phyloP scores from a whole-genome alignment of 92 coral and sea anemone genomes.

The Porites cylindrica region DNA sequence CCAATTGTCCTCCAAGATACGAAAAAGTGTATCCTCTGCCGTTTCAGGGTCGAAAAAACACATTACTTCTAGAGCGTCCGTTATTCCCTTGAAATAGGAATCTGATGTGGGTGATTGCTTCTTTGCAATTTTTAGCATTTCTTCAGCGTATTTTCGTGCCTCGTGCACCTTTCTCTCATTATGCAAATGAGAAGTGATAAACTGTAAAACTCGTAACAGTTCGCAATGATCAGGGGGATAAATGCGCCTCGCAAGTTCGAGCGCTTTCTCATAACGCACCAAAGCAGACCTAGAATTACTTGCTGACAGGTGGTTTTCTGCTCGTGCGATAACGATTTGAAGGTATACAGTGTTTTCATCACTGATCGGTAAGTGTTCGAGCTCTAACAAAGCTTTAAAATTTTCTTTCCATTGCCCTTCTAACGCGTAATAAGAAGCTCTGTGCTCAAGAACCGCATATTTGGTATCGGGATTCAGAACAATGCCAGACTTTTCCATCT shows the following conservation, averaged over 20 bases:
- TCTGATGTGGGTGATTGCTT: neutral
- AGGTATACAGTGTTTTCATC: neutral
- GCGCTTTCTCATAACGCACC: no score
- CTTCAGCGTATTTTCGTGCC: constrained; percentile 1
- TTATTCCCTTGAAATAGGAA: constrained; percentile 4
- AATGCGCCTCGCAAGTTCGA: no score
- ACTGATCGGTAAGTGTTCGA: neutral
- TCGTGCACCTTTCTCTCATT: neutral
- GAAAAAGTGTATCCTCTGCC: neutral
- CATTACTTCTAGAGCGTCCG: neutral
- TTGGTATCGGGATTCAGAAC: neutral
- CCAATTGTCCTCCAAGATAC: neutral
- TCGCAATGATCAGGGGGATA: no score
- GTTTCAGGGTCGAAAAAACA: neutral
- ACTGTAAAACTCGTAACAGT: no score
- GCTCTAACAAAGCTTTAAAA: neutral
- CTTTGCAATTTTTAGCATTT: neutral
- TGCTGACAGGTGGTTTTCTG: neutral
- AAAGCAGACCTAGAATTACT: no score
- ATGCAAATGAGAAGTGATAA: no score
- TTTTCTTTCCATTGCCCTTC: constrained; percentile 22
- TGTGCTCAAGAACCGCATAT: neutral
- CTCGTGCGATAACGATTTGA: constrained; percentile 5
- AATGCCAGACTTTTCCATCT: neutral
- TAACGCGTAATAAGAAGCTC: constrained; percentile 1